Evolutionary conservation across 2,888 invertebrate species (phyloP).

Genomic region (Oligia strigilis): DNA sequence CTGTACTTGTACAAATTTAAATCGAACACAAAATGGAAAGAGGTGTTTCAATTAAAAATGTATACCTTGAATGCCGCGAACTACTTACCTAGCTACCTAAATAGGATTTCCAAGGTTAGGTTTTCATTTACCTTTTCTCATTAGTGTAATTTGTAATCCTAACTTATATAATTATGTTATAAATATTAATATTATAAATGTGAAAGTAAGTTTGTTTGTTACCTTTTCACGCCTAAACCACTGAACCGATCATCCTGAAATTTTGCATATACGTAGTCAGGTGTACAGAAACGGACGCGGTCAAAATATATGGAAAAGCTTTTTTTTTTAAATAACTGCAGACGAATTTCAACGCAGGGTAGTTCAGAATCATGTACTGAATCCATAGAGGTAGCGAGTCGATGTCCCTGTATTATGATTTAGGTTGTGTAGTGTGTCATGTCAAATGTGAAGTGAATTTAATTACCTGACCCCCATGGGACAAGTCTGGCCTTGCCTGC

Average conservation of each 20-base stretch:
- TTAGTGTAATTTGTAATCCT: conserved; percentile 25
- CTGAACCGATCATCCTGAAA: too few relatives aligned
- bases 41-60: conserved; percentile 39
- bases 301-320: background rate
- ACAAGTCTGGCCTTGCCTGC: too few relatives aligned
- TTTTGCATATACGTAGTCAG: too few relatives aligned
- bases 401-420: background rate
- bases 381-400: background rate
- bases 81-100: conserved; percentile 25
- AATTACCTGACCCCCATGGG: background rate
- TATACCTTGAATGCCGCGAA: conserved; percentile 24
- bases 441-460: background rate
- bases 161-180: too few relatives aligned
- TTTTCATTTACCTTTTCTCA: conserved; percentile 55
- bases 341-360: background rate
- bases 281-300: too few relatives aligned
- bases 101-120: conserved; percentile 27
- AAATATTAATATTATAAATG: too few relatives aligned
- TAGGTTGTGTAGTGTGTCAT: background rate
- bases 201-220: too few relatives aligned
- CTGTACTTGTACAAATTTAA: conserved; percentile 1
- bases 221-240: too few relatives aligned
- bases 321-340: background rate
- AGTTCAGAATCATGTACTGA: background rate
- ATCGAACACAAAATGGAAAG: conserved; percentile 14